These are phyloP conservation scores for Schrankia costaestrigalis DNA, from an alignment of 2,888 invertebrate genomes.

Conservation along the genomic window DNA sequence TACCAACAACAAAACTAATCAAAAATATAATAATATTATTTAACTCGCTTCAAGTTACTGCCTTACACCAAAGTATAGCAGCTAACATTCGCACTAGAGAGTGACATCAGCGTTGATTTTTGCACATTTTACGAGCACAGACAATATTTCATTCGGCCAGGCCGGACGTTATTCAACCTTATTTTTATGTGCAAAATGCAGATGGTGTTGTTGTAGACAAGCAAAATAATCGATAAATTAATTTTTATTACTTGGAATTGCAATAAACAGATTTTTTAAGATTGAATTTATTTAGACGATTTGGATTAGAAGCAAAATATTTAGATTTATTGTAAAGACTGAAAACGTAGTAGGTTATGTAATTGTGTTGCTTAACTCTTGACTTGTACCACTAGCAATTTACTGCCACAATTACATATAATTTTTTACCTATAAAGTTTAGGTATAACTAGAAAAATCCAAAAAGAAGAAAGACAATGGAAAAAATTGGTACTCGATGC, in stretches of 20 bases:
- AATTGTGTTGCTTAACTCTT: too few species aligned
- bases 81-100: slow-evolving; percentile 22
- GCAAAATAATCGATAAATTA: not conserved
- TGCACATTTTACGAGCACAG: slow-evolving; percentile 57
- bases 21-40: too few species aligned
- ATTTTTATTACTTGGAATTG: slow-evolving; percentile 1
- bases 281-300: not conserved
- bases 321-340: not conserved
- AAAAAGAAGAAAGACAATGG: too few species aligned
- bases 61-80: slow-evolving; percentile 23
- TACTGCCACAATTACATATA: too few species aligned
- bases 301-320: too few species aligned
- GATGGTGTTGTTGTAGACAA: slow-evolving; percentile 9
- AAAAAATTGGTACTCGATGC: too few species aligned
- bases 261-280: not conserved
- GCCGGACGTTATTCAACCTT: slow-evolving; percentile 12
- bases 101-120: slow-evolving; percentile 65
- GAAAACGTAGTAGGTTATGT: not conserved
- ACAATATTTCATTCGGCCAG: slow-evolving; percentile 25
- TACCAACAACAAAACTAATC: too few species aligned
- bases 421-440: too few species aligned
- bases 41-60: slow-evolving; percentile 5
- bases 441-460: too few species aligned
- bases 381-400: too few species aligned
- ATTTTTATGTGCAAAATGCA: slow-evolving; percentile 27